Base-by-base conservation (phyloP, 2,797 vertebrate species). In the Enteromius trimaculatus region DNA sequence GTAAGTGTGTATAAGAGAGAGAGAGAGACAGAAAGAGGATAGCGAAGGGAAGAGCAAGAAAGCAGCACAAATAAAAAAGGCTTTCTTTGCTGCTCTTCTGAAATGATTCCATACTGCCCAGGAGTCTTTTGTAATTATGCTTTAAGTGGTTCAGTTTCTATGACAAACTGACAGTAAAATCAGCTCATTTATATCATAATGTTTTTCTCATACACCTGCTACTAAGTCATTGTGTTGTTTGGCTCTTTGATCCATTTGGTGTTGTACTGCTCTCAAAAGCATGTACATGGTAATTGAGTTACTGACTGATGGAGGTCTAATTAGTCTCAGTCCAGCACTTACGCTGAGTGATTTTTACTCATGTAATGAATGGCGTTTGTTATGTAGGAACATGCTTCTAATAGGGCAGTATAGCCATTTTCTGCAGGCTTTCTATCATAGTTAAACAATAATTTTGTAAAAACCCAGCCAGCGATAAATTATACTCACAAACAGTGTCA, bases 291-390 rank as follows among this genome's bases (percentile, higher is more conserved):
- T 78, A 83, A 83, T 78, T 83, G 66, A 79, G 75, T 78, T 51
- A 78, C 37, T 71, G 42, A 70, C 19, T 83, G 82, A 78, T 83
- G 75, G 39, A 60, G n/a, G 75, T 78, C 51, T 83, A 83, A 79
- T 83, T 83, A 83, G 76, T 83, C 82, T 78, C 82, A 83, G 75
- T 62, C 72, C 64, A 77, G 72, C 74, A 82, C 81, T 82, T 77
- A 68, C 19, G 17, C 53, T 42, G 82, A 78, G 75, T 83, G 66
- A 78, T 82, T 65, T 77, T 71, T 78, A 49, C 66, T 29, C 82
- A 19, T 71, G 82, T 71, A 78, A 78, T 83, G 39, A 77, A 70
- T 66, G 34, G 65, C 31, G 29, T 78, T 83, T 83, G 66, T 70
- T 49, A 70, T 70, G 75, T 49, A 49, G 75, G 53, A 71, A 62